phyloP scores from a whole-genome alignment of 2,797 vertebrate species.

The Allobates femoralis region DNA sequence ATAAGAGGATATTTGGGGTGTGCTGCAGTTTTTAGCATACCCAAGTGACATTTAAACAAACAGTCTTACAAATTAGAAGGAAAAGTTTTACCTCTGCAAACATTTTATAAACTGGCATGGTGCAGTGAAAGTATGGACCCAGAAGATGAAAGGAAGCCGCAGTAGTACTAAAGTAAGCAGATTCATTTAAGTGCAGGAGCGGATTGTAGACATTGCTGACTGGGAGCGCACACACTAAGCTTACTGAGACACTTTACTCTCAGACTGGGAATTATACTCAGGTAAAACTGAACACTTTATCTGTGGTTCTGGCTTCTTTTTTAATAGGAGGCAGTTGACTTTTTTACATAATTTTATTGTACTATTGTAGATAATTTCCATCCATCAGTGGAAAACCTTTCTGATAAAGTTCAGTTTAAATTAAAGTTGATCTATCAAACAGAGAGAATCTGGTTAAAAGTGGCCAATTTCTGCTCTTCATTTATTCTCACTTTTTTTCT shows the following conservation, averaged over 20 bases:
- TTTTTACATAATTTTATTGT: neutral
- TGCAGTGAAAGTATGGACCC: conserved; percentile 11
- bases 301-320: neutral
- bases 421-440: too few species aligned
- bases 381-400: neutral
- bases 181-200: neutral
- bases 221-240: neutral
- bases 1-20: conserved; percentile 43
- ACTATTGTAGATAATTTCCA: neutral
- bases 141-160: conserved; percentile 40
- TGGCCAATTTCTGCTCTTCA: too few species aligned
- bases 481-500: too few species aligned
- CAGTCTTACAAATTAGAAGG: conserved; percentile 51
- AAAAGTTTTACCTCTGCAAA: conserved; percentile 47
- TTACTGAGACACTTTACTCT: neutral
- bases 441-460: too few species aligned
- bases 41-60: conserved; percentile 54
- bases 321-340: neutral
- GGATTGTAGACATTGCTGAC: conserved; percentile 7
- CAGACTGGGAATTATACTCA: neutral
- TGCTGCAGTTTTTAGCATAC: conserved; percentile 49
- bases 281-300: neutral
- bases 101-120: conserved; percentile 40
- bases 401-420: neutral
- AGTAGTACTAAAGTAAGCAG: conserved; percentile 25